Evolutionary conservation across 2,797 vertebrate species (phyloP), one percentile per base, ranked within the genome.

Genomic region (Notamacropus eugenii): DNA sequence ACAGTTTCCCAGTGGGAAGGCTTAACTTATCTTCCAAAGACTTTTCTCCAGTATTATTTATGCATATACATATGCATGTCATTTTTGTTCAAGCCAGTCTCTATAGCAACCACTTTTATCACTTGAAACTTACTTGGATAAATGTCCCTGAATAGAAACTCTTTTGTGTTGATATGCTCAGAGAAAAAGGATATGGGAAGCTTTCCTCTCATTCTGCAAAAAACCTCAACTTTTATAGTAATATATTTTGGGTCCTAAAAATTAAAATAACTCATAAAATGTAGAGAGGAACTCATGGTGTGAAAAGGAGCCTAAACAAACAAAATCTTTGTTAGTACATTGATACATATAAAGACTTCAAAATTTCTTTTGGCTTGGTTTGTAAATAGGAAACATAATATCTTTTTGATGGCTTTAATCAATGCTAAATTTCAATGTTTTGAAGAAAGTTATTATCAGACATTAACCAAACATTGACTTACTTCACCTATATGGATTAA

Each of bases 41-140:
- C 97, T 98, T 98, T 98, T 96, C 98, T 97, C 98, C 98, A 98
- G 98, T 98, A 98, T 98, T 98, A 97, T 97, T 97, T 97, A 98
- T 87, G 74, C 74, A 87, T 87, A 87, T 87, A 87, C 40, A 87
- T 98, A 98, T 97, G 98, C 98, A 94, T 98, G 98, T 99, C 97
- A 93, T 97, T 99, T 98, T 98, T 99, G 98, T 98, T 99, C 98
- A 98, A 98, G 98, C 97, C 98, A 98, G 96, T 99, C 97, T 96
- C 98, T 98, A 99, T 99, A 98, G 98, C 98, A 99, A 99, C 98
- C 97, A 97, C 93, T 98, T 98, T 98, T 98, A 98, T 98, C 98
- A 98, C 97, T 98, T 94, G 97, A 98, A 98, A 97, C 98, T 97
- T 97, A 92, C 57, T 91, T 57, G 97, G 97, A 98, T 98, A 98